Percentiles rank a stretch among this genome's conserved stretches.
Evolutionary conservation across 2,888 invertebrate species (phyloP).

Genomic region (Cosmopolites sordidus): DNA sequence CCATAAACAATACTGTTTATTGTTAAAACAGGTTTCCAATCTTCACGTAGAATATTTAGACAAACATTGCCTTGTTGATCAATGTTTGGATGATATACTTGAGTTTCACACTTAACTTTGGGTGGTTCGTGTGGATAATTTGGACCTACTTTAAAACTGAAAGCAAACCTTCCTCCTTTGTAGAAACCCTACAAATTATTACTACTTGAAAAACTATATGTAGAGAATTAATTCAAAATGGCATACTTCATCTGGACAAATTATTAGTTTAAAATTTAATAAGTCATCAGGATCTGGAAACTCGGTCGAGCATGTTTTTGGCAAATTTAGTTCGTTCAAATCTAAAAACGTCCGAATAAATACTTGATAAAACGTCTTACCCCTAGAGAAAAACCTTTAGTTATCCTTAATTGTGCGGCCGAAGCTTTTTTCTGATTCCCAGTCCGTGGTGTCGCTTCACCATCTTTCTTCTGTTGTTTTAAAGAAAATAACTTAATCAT

Average conservation of each 20-base stretch:
- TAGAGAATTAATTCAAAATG: not conserved
- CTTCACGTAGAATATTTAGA: constrained; percentile 93
- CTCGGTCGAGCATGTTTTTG: constrained; percentile 93
- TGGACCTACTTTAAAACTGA: constrained; percentile 96
- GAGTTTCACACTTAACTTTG: constrained; percentile 97
- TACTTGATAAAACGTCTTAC: not conserved
- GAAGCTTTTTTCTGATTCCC: constrained; percentile 88
- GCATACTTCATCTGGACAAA: constrained; percentile 88
- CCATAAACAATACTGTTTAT: constrained; percentile 98
- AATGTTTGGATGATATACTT: constrained; percentile 97
- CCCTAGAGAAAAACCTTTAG: constrained; percentile 76
- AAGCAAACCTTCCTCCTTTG: constrained; percentile 87
- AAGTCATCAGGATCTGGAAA: constrained; percentile 96
- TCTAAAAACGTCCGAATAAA: constrained; percentile 60
- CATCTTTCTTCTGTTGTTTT: constrained; percentile 98
- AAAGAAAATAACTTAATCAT: constrained; percentile 99
- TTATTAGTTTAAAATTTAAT: constrained; percentile 90
- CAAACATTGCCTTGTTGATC: constrained; percentile 97
- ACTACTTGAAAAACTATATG: not conserved
- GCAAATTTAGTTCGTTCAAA: constrained; percentile 94
- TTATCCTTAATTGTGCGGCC: constrained; percentile 94
- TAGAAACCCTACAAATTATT: constrained; percentile 71
- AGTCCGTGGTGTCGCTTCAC: constrained; percentile 72
- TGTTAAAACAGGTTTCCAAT: constrained; percentile 98
- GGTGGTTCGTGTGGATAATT: constrained; percentile 98